Evolutionary conservation across 1,140 invertebrate genomes (phyloP), one percentile per base, ranked within the genome.

Genomic region (Carcinoscorpius rotundicauda): DNA sequence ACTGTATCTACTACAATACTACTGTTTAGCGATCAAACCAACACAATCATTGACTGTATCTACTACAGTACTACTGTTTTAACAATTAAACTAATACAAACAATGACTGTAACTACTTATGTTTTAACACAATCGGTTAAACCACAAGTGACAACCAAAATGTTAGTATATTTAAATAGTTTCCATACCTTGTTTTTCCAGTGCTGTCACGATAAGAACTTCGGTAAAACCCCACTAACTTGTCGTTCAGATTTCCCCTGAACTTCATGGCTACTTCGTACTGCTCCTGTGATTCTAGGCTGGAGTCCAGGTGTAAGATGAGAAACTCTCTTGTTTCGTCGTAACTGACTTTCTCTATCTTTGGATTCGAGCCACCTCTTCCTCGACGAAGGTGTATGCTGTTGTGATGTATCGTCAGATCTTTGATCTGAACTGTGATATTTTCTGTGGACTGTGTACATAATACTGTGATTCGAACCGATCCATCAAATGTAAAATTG

Each of bases 251-350:
- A 48, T 82, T 78, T 0, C 85, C 86, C 4, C 74, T 76, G 70
- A 87, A 92, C 2, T 82, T 80, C 66, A 91, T 82, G 0, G 75
- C 77, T n/a, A 91, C 70, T 51, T 80, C 77, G 71, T 88, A 89
- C 53, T 77, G 77, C n/a, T 79, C 71, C 4, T 79, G 80, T 3
- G 76, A 71, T 3, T 73, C 64, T 8, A 91, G 68, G 0, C 72
- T 66, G n/a, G 79, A 70, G 0, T 79, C 72, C 0, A 87, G 72
- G 6, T 76, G 69, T 3, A 91, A 78, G 0, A 83, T 83, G 55
- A 85, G 77, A 68, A 87, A 86, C 72, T 91, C 86, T 49, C 83
- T 83, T 3, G 78, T 77, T 9, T 79, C 73, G 53, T 85, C 81
- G n/a, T 55, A 8, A 8, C 6, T 55, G 6, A 55, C 3, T 8